Evolutionary conservation across 2,797 vertebrate species (phyloP).

Genomic region (Tarsius wallacei): DNA sequence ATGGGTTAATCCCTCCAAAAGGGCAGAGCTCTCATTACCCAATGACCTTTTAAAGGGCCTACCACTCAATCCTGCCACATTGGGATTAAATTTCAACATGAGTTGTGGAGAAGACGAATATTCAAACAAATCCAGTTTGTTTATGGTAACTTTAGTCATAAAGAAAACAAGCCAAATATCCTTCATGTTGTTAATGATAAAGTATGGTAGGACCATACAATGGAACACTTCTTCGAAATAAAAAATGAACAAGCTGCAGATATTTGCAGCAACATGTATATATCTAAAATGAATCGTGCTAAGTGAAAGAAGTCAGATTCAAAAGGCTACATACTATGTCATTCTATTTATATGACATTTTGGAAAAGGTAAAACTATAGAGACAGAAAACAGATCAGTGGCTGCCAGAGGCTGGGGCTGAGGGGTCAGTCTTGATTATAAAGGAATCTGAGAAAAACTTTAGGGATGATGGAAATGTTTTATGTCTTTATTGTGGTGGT

Average conservation of each 20-base stretch:
- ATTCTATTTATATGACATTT: neutral
- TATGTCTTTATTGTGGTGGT: neutral
- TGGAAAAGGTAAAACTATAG: neutral
- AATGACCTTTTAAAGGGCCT: neutral
- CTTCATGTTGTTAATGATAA: neutral
- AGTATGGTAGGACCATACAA: neutral
- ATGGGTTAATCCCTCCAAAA: neutral
- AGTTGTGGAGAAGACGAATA: neutral
- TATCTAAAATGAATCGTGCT: neutral
- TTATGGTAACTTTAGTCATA: neutral
- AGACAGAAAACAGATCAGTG: neutral
- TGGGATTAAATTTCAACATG: neutral
- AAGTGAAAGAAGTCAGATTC: slow-evolving; percentile 8
- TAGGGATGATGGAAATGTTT: neutral
- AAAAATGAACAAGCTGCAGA: neutral
- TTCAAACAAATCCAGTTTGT: neutral
- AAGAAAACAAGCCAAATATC: neutral
- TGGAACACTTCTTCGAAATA: neutral
- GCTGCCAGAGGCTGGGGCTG: neutral
- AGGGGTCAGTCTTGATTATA: neutral
- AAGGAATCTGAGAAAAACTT: neutral
- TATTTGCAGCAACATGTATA: accelerated
- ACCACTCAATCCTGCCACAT: neutral
- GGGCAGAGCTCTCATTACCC: neutral
- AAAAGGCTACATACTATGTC: neutral